Conservation (phyloP, 2,888 invertebrate genomes). For the Melanargia galathea region DNA sequence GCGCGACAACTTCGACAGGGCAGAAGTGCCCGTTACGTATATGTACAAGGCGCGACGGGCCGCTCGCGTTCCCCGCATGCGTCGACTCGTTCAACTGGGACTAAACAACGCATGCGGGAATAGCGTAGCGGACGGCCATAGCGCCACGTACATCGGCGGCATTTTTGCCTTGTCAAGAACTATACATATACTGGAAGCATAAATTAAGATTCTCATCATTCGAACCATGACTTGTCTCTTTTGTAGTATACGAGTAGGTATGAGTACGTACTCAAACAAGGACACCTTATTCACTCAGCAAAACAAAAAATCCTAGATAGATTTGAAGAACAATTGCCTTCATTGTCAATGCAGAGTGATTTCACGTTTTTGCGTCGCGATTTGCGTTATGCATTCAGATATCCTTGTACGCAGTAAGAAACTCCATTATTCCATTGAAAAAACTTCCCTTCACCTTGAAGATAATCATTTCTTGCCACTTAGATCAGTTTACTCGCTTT, state of each 20-base stretch:
- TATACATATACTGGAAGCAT: too few relatives aligned
- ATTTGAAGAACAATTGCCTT: slow-evolving; percentile 11
- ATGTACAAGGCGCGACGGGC: too few relatives aligned
- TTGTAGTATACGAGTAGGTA: too few relatives aligned
- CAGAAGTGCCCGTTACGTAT: too few relatives aligned
- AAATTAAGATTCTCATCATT: slow-evolving; percentile 1
- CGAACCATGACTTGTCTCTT: slow-evolving; percentile 1
- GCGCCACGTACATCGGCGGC: too few relatives aligned
- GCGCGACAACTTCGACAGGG: too few relatives aligned
- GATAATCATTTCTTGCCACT: slow-evolving; percentile 9
- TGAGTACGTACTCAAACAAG: too few relatives aligned
- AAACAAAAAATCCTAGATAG: background rate
- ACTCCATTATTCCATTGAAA: slow-evolving; percentile 6
- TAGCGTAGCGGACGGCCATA: too few relatives aligned
- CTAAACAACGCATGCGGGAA: too few relatives aligned
- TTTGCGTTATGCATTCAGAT: slow-evolving; percentile 12
- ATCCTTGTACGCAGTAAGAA: slow-evolving; percentile 12
- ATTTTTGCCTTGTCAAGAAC: too few relatives aligned
- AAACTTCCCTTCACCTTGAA: slow-evolving; percentile 16
- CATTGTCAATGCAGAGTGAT: slow-evolving; percentile 17
- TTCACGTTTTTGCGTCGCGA: slow-evolving; percentile 7
- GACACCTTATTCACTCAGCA: background rate
- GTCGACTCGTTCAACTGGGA: too few relatives aligned
- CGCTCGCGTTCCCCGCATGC: too few relatives aligned
- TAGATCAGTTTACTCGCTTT: background rate